Conservation (phyloP, 2,888 invertebrate genomes). For the Loripinus fragilis region DNA sequence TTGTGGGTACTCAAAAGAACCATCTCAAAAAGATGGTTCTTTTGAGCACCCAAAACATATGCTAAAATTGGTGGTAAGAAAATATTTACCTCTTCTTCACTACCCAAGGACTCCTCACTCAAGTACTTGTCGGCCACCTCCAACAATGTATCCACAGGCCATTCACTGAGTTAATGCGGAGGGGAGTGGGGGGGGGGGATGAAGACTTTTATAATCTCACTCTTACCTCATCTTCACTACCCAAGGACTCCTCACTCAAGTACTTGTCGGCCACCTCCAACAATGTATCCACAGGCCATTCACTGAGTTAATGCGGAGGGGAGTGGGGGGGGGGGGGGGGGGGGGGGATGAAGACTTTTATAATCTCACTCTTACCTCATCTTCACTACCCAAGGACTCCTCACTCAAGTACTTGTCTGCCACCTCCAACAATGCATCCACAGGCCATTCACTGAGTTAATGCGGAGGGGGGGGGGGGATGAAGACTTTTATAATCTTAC, state of each 20-base stretch:
- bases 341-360: too few species aligned
- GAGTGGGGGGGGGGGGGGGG: too few species aligned
- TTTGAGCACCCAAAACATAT: too few species aligned
- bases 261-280: conserved; percentile 95
- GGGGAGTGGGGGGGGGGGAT: too few species aligned
- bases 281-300: conserved; percentile 94
- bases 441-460: conserved; percentile 96
- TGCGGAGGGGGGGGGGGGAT: too few species aligned
- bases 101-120: conserved; percentile 87
- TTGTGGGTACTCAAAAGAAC: too few species aligned
- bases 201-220: too few species aligned
- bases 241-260: conserved; percentile 89
- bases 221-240: conserved; percentile 79
- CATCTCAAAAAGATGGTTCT: too few species aligned
- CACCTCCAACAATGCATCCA: conserved; percentile 94
- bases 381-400: conserved; percentile 86
- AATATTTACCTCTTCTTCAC: conserved; percentile 81
- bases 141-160: conserved; percentile 94
- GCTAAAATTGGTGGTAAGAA: too few species aligned
- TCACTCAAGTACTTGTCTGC: conserved; percentile 91
- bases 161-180: conserved; percentile 95
- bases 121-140: conserved; percentile 94
- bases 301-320: conserved; percentile 95
- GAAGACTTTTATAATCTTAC: too few species aligned
- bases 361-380: conserved; percentile 79